A percentile compares a stretch with the other conserved stretches of the same genome.
phyloP scores from a whole-genome alignment of 2,888 invertebrate species.

The Spodoptera exigua region DNA sequence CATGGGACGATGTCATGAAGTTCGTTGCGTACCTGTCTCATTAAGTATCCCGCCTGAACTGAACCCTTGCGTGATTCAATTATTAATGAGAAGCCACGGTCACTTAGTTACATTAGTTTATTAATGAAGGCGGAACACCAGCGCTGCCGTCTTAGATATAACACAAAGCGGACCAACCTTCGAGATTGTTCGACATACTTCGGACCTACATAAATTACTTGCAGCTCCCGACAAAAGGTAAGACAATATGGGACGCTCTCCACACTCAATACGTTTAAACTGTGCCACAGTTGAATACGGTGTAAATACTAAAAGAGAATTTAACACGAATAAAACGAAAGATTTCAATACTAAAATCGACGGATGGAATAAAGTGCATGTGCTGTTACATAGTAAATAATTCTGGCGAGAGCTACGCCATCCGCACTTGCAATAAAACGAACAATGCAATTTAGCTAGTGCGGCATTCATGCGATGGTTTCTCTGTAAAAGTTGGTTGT shows the following conservation, averaged over 20 bases:
- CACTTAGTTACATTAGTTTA: slow-evolving; percentile 69
- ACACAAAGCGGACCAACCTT: slow-evolving; percentile 44
- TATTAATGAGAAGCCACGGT: slow-evolving; percentile 69
- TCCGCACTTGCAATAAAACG: slow-evolving; percentile 86
- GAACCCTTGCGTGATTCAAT: slow-evolving; percentile 69
- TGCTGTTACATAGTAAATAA: slow-evolving; percentile 87
- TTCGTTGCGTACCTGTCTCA: slow-evolving; percentile 63
- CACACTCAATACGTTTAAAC: too few species aligned
- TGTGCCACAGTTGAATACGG: slow-evolving; percentile 17
- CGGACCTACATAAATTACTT: slow-evolving; percentile 43
- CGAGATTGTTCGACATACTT: slow-evolving; percentile 44
- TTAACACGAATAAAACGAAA: slow-evolving; percentile 71
- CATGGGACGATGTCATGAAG: slow-evolving; percentile 59
- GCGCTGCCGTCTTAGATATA: slow-evolving; percentile 49
- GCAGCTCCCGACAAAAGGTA: slow-evolving; percentile 11
- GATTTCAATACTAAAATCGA: slow-evolving; percentile 80
- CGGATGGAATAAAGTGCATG: slow-evolving; percentile 83
- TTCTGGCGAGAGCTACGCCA: slow-evolving; percentile 82
- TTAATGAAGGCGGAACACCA: slow-evolving; percentile 56
- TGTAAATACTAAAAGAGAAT: slow-evolving; percentile 56
- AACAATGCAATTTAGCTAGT: slow-evolving; percentile 87
- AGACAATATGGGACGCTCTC: slow-evolving; percentile 11
- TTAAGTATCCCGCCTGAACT: slow-evolving; percentile 62
- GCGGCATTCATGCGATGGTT: slow-evolving; percentile 81
- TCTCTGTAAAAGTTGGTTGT: slow-evolving; percentile 77